Conservation (phyloP, 2,888 invertebrate species). For the Agrochola litura region DNA sequence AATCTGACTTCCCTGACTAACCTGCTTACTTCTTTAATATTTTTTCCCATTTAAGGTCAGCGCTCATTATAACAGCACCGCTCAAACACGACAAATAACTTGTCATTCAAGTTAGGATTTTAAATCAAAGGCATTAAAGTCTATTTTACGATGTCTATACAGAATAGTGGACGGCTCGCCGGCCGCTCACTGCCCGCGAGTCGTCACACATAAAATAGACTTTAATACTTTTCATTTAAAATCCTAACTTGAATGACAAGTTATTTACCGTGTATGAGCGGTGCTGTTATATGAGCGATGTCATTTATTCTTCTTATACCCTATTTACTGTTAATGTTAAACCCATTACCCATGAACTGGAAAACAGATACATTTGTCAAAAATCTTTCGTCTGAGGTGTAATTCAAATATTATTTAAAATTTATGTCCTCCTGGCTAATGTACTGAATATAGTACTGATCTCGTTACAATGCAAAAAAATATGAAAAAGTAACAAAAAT, state of each 20-base stretch:
- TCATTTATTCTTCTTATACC: neutral
- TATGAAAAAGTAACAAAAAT: constrained; percentile 31
- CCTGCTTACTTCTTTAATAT: neutral
- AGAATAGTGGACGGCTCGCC: too few species aligned
- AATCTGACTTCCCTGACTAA: neutral
- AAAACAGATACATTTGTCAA: constrained; percentile 37
- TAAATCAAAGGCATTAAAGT: too few species aligned
- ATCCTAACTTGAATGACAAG: too few species aligned
- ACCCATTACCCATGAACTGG: neutral
- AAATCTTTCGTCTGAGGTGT: constrained; percentile 14
- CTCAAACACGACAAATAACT: too few species aligned
- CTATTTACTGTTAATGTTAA: neutral
- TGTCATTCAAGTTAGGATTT: too few species aligned
- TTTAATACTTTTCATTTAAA: too few species aligned
- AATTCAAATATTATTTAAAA: constrained; percentile 1
- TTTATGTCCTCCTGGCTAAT: constrained; percentile 37
- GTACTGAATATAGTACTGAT: constrained; percentile 48
- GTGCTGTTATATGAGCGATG: too few species aligned
- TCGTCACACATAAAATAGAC: too few species aligned
- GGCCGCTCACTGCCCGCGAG: too few species aligned
- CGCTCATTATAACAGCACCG: too few species aligned
- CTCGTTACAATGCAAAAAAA: constrained; percentile 53
- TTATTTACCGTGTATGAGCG: too few species aligned
- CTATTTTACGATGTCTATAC: too few species aligned
- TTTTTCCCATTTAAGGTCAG: neutral